These are phyloP conservation scores for Ericerus pela DNA, from an alignment of 1,140 invertebrate genomes.

Conservation along the genomic window DNA sequence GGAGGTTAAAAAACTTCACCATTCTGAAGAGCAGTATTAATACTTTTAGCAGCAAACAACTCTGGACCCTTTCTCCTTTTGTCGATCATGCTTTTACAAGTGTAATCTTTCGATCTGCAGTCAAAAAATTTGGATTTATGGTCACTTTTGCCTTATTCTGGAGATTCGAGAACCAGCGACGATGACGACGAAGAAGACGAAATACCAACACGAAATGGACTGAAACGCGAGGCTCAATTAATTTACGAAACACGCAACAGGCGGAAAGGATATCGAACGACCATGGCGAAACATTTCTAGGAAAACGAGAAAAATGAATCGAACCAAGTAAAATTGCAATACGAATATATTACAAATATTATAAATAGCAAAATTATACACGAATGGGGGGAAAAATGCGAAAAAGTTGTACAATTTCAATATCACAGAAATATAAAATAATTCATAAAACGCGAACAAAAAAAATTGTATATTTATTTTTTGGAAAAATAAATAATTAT, in stretches of 20 bases:
- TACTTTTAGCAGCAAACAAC: too few relatives aligned
- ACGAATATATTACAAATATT: slow-evolving; percentile 10
- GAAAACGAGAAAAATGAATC: slow-evolving; percentile 12
- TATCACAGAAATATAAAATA: slow-evolving; percentile 4
- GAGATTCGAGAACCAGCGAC: slow-evolving; percentile 22
- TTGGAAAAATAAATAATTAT: neutral
- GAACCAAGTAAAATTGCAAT: slow-evolving; percentile 1
- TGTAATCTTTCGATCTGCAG: too few relatives aligned
- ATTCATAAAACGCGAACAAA: neutral
- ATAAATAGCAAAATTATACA: slow-evolving; percentile 7
- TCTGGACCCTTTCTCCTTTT: too few relatives aligned
- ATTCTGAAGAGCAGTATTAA: too few relatives aligned
- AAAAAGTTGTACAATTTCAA: slow-evolving; percentile 7
- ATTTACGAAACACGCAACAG: slow-evolving; percentile 68
- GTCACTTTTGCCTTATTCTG: neutral
- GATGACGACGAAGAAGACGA: slow-evolving; percentile 66
- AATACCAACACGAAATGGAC: slow-evolving; percentile 54
- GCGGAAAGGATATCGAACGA: slow-evolving; percentile 45
- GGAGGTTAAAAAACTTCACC: too few relatives aligned
- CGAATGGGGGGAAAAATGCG: slow-evolving; percentile 9
- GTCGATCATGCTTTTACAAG: too few relatives aligned
- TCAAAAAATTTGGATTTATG: neutral
- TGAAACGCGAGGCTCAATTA: slow-evolving; percentile 68
- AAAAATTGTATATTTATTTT: neutral
- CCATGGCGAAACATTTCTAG: slow-evolving; percentile 27